Percentiles rank a stretch among this genome's conserved stretches.
Conservation (phyloP, 2,888 invertebrate genomes). For the Scaptomyza caliginosa region DNA sequence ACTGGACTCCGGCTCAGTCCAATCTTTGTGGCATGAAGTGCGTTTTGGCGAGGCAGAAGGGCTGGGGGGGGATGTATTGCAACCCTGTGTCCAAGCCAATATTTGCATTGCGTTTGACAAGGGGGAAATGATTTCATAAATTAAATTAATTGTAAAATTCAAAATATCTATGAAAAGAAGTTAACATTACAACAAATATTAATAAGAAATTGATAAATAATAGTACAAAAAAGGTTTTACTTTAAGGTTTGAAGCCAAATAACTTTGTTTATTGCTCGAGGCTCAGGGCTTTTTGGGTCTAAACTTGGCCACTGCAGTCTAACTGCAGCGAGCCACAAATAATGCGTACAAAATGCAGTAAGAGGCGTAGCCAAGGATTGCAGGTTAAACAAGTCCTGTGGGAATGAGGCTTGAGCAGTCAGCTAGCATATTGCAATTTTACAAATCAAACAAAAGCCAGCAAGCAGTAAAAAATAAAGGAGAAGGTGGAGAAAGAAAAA, state of each 20-base stretch:
- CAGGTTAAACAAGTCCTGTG: conserved; percentile 18
- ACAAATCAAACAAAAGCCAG: conserved; percentile 78
- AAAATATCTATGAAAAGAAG: background rate
- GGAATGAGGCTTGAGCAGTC: conserved; percentile 30
- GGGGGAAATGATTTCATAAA: conserved; percentile 4
- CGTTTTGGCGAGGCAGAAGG: conserved; percentile 23
- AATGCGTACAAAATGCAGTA: conserved; percentile 45
- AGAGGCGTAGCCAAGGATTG: conserved; percentile 6
- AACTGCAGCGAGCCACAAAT: conserved; percentile 42
- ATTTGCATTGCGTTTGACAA: conserved; percentile 46
- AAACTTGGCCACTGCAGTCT: conserved; percentile 44
- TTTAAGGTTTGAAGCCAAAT: too few relatives aligned
- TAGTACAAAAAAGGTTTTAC: background rate
- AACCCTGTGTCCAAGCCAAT: conserved; percentile 50
- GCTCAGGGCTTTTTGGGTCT: too few relatives aligned
- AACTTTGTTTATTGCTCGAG: too few relatives aligned
- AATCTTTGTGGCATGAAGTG: conserved; percentile 49
- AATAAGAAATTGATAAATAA: background rate
- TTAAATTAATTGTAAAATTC: conserved; percentile 22
- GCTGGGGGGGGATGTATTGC: conserved; percentile 8
- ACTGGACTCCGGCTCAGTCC: conserved; percentile 40
- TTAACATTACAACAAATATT: background rate
- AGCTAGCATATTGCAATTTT: conserved; percentile 78
- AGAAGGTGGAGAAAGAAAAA: conserved; percentile 17
- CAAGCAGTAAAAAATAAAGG: conserved; percentile 23